Base-by-base conservation (phyloP, 2,888 invertebrate species). In the Dioctria rufipes region DNA sequence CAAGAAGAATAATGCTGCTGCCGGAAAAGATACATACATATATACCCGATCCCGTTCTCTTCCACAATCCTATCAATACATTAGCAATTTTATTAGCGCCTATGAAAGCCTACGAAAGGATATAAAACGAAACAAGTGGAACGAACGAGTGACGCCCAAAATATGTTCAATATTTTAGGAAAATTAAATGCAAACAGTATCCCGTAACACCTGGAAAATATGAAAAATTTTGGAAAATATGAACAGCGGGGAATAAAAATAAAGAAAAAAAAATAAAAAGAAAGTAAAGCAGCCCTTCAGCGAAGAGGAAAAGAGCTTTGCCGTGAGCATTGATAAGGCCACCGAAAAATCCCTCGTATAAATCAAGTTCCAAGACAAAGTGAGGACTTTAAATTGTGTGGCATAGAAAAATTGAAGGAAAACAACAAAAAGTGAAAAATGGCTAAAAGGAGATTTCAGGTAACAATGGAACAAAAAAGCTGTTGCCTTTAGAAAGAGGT, bases 281-380 rank as follows among this genome's bases (percentile, higher is more conserved):
- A 67, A 67, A 25, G 8, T 5, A 39, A 25, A 71, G 5, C 69
- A 71, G 46, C 51, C 37, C 49, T 49, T 37, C 11, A 54, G n/a
- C 51, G 39, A 39, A 40, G 40, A 40, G 51, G 71, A 54, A 71
- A 54, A 54, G n/a, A n/a, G 51, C 71, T 71, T 71, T 40, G 54
- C 71, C 71, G 71, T 49, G 54, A 54, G 71, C 71, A 54, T 69
- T 71, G 58, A 71, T 71, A 71, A 71, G 71, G 71, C 71, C 54
- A 54, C 54, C 71, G 71, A 71, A 71, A 71, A 54, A 54, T 54
- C 54, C 71, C 37, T 54, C 71, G 13, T 51, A 71, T 71, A 71
- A 71, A 71, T 71, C 71, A 71, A 71, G 51, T 25, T 39, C 25
- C 51, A 54, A 71, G 71, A 71, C 71, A 71, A 71, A 71, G 60